Conservation (phyloP, 2,888 invertebrate genomes). For the Xanthia icteritia region DNA sequence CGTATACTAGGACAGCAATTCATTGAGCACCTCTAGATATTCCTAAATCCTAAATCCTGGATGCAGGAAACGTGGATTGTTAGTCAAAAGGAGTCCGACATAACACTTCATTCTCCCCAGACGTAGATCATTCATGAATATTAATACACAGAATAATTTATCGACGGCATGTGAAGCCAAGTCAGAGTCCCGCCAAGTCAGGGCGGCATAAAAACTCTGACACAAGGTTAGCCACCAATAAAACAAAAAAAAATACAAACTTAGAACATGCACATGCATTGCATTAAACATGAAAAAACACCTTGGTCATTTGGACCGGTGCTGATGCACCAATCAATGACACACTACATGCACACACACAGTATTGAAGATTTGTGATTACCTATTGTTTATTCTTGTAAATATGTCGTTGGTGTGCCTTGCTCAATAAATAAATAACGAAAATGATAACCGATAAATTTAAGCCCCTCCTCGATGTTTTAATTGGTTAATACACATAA, state of each 20-base stretch:
- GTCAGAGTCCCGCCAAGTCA: too few relatives aligned
- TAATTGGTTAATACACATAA: slow-evolving; percentile 46
- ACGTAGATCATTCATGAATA: not conserved
- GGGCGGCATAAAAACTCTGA: too few relatives aligned
- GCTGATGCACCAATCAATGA: not conserved
- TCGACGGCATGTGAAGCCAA: too few relatives aligned
- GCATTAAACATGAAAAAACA: not conserved
- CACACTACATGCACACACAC: not conserved
- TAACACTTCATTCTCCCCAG: not conserved
- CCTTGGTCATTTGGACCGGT: not conserved
- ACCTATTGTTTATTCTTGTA: too few relatives aligned
- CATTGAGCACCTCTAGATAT: not conserved
- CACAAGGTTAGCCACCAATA: too few relatives aligned
- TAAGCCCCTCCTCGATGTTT: slow-evolving; percentile 10
- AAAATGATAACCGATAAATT: slow-evolving; percentile 18
- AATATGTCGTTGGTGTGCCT: too few relatives aligned
- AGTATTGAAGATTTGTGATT: too few relatives aligned
- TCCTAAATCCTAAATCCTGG: too few relatives aligned
- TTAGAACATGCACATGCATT: too few relatives aligned
- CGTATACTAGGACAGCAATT: not conserved
- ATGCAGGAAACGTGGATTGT: too few relatives aligned
- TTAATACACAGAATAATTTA: too few relatives aligned
- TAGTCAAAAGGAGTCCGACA: not conserved
- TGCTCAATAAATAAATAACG: not conserved
- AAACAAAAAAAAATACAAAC: not conserved